Conservation (phyloP, 1,140 invertebrate genomes). For the Dendrolimus punctatus region DNA sequence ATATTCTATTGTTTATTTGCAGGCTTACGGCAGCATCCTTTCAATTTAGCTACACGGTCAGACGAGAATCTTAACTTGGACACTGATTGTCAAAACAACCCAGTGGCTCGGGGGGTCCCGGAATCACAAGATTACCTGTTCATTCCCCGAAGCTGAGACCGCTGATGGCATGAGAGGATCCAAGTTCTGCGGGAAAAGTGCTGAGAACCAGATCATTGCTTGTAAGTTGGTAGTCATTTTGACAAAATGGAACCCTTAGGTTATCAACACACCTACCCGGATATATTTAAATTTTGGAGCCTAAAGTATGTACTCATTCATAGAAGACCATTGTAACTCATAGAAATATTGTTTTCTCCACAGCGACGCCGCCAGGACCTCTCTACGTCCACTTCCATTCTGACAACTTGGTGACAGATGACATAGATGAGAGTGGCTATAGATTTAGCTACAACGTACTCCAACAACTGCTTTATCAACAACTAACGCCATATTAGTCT, state of each 20-base stretch:
- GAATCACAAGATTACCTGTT: constrained; percentile 69
- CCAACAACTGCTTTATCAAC: constrained; percentile 58
- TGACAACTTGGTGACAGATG: constrained; percentile 54
- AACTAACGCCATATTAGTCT: constrained; percentile 9
- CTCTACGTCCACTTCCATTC: constrained; percentile 64
- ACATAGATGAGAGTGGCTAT: constrained; percentile 45
- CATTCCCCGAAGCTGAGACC: constrained; percentile 68
- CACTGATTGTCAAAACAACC: constrained; percentile 58
- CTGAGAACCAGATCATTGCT: constrained; percentile 53
- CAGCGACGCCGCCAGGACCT: constrained; percentile 60
- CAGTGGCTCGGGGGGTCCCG: constrained; percentile 35
- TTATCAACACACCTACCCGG: no score
- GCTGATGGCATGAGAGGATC: constrained; percentile 54
- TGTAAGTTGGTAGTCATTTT: constrained; percentile 36
- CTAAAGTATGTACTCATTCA: no score
- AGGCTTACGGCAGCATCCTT: constrained; percentile 56
- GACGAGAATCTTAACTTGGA: constrained; percentile 53
- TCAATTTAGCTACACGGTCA: constrained; percentile 43
- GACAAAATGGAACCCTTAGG: no score
- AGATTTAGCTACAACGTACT: constrained; percentile 62
- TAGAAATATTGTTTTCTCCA: constrained; percentile 7
- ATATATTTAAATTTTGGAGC: no score
- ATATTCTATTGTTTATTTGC: constrained; percentile 1
- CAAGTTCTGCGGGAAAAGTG: constrained; percentile 61
- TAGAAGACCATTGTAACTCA: no score